These are phyloP conservation scores for Columba guinea DNA, from an alignment of 2,797 vertebrate genomes.

Conservation along the genomic window DNA sequence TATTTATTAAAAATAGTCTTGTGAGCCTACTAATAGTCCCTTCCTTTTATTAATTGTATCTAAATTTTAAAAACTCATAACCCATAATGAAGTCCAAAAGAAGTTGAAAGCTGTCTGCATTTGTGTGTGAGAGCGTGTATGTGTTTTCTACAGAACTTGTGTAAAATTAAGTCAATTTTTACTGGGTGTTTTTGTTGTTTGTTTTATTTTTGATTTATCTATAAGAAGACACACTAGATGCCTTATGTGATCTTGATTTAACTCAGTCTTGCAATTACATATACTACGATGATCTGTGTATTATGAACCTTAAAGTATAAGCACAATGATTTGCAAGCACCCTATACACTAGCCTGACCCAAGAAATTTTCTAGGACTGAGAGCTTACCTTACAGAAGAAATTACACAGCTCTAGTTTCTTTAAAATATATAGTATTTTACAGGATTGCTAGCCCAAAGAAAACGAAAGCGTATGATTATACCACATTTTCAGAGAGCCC, in stretches of 20 bases:
- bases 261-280: background rate
- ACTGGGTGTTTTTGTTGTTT: background rate
- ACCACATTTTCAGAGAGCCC: background rate
- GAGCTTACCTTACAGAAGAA: background rate
- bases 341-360: background rate
- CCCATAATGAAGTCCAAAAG: background rate
- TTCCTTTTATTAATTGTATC: background rate
- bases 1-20: background rate
- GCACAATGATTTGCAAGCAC: background rate
- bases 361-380: background rate
- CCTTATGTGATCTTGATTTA: background rate
- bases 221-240: background rate
- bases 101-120: background rate
- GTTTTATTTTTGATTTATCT: background rate
- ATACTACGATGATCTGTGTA: background rate
- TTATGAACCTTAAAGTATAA: background rate
- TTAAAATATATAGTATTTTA: background rate
- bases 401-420: background rate
- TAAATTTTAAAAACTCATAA: background rate
- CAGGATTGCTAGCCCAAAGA: background rate
- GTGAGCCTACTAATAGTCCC: background rate
- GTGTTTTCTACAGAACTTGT: background rate
- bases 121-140: background rate
- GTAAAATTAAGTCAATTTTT: background rate
- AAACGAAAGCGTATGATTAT: background rate